Evolutionary conservation across 2,113 vertebrate species (phyloP).

Genomic region (Gasterosteus aculeatus): DNA sequence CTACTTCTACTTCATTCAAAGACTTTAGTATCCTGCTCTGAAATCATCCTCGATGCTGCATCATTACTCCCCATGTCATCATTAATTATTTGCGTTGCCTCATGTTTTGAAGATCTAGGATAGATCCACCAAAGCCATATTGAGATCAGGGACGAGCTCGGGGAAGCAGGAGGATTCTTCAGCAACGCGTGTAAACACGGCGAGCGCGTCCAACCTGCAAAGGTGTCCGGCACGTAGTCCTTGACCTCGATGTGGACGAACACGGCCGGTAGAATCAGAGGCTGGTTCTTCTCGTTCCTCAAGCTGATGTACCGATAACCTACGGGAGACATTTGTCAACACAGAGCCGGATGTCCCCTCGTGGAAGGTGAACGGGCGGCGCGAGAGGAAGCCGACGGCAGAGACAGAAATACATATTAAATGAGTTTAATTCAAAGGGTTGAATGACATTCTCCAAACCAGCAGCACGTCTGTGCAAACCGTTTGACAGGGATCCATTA

Average conservation of each 20-base stretch:
- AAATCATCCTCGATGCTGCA: neutral
- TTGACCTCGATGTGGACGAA: conserved; percentile 97
- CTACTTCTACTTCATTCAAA: neutral
- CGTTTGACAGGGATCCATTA: neutral
- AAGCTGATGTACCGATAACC: conserved; percentile 96
- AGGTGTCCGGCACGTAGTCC: conserved; percentile 97
- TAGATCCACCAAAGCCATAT: neutral
- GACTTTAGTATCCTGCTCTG: neutral
- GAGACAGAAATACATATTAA: neutral
- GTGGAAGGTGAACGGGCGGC: neutral
- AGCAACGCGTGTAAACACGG: too few relatives aligned
- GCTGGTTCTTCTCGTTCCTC: conserved; percentile 94
- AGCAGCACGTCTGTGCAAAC: neutral
- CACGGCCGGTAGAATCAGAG: conserved; percentile 90
- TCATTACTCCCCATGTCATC: neutral
- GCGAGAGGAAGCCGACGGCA: neutral
- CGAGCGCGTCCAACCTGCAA: conserved; percentile 85
- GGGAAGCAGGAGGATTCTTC: neutral
- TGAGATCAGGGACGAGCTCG: neutral
- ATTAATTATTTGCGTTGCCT: neutral
- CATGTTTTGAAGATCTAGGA: neutral
- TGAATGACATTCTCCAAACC: conserved; percentile 5
- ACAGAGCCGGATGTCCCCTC: neutral
- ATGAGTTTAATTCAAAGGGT: conserved; percentile 3
- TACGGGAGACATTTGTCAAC: conserved; percentile 57